Evolutionary conservation across 1,140 invertebrate species (phyloP).

Genomic region (Dendrolimus kikuchii): DNA sequence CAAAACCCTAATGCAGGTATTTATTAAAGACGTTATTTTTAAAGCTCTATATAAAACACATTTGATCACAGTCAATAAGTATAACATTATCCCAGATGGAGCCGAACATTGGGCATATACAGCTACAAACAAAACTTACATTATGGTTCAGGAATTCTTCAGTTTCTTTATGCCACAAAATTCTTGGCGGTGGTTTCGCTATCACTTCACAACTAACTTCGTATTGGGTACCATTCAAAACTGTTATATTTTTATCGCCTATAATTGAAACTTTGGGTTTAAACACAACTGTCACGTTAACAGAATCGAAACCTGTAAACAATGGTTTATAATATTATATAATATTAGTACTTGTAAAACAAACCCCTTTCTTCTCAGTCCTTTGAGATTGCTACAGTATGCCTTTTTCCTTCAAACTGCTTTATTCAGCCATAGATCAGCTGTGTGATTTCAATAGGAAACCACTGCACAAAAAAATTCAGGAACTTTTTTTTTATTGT

Average conservation of each 20-base stretch:
- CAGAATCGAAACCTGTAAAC: constrained; percentile 35
- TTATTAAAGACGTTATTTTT: no score
- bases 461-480: no score
- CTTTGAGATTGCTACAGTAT: no score
- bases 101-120: background rate
- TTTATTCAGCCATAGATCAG: no score
- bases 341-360: background rate
- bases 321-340: constrained; percentile 3
- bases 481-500: no score
- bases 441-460: no score
- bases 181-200: constrained; percentile 35
- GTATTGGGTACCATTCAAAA: constrained; percentile 28
- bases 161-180: constrained; percentile 44
- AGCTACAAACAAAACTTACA: constrained; percentile 25
- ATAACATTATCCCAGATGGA: no score
- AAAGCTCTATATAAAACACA: no score
- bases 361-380: background rate
- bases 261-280: constrained; percentile 39
- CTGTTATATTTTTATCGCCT: constrained; percentile 35
- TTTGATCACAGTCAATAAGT: no score
- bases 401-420: no score
- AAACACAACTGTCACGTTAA: constrained; percentile 31
- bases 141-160: constrained; percentile 32
- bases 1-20: no score
- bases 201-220: constrained; percentile 28